phyloP scores from a whole-genome alignment of 2,113 vertebrate species.

The Otis tarda region DNA sequence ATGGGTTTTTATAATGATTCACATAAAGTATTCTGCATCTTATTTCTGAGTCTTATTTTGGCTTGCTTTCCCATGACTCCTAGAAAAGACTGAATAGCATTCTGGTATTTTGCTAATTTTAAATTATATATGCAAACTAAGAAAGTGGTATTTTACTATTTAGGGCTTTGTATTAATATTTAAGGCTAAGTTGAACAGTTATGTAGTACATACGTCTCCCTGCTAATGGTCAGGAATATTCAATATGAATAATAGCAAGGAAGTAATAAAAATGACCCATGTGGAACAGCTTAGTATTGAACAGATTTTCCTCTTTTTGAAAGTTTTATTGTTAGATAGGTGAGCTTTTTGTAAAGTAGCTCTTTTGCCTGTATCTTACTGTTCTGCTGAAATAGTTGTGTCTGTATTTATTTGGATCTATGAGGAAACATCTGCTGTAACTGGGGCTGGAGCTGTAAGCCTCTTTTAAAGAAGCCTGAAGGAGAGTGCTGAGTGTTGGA shows the following conservation, averaged over 20 bases:
- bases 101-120: neutral
- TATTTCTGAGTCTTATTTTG: neutral
- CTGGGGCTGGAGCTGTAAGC: neutral
- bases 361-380: neutral
- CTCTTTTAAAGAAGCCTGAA: neutral
- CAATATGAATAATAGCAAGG: neutral
- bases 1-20: neutral
- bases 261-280: neutral
- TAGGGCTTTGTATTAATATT: neutral
- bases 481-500: neutral
- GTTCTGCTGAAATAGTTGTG: neutral
- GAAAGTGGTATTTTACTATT: neutral
- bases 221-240: neutral
- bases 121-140: neutral
- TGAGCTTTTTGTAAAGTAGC: neutral
- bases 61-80: neutral
- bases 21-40: neutral
- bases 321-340: neutral
- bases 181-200: neutral
- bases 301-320: neutral
- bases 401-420: neutral
- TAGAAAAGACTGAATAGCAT: neutral
- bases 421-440: neutral
- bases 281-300: neutral
- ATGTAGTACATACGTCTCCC: neutral